Evolutionary conservation across 2,113 vertebrate species (phyloP).

Genomic region (Mormoops blainvillei): DNA sequence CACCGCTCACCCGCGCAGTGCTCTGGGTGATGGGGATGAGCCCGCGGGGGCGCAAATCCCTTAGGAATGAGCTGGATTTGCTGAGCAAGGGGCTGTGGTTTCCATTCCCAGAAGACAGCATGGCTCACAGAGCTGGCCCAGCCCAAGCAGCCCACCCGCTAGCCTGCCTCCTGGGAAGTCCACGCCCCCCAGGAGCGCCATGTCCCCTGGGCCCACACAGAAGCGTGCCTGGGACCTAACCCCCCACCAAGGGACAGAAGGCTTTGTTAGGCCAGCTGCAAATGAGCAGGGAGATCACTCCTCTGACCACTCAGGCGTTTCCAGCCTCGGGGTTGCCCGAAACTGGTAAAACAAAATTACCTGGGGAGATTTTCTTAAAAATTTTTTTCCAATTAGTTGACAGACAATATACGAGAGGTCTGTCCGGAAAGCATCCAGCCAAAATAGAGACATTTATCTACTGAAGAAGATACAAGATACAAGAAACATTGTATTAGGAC

Average conservation of each 20-base stretch:
- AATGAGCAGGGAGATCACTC: not conserved
- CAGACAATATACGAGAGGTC: not conserved
- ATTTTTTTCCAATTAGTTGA: not conserved
- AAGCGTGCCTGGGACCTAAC: not conserved
- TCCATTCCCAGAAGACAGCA: not conserved
- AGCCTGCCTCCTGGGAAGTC: not conserved
- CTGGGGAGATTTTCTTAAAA: not conserved
- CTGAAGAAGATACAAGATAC: too few relatives aligned
- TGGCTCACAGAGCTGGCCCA: not conserved
- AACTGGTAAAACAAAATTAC: not conserved
- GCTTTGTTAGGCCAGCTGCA: not conserved
- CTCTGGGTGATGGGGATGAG: not conserved
- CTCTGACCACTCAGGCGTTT: too few relatives aligned
- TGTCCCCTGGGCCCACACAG: not conserved
- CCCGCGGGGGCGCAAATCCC: not conserved
- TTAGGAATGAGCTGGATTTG: not conserved
- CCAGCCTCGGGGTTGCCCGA: not conserved
- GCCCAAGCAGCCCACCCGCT: not conserved
- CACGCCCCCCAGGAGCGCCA: too few relatives aligned
- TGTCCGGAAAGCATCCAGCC: too few relatives aligned
- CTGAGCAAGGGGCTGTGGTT: not conserved
- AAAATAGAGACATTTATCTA: too few relatives aligned
- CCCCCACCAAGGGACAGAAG: not conserved
- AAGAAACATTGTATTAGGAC: too few relatives aligned
- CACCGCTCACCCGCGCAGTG: rapidly evolving